Evolutionary conservation across 1,140 invertebrate species (phyloP), one percentile per base, ranked within the genome.

Genomic region (Rhagoletis pomonella): DNA sequence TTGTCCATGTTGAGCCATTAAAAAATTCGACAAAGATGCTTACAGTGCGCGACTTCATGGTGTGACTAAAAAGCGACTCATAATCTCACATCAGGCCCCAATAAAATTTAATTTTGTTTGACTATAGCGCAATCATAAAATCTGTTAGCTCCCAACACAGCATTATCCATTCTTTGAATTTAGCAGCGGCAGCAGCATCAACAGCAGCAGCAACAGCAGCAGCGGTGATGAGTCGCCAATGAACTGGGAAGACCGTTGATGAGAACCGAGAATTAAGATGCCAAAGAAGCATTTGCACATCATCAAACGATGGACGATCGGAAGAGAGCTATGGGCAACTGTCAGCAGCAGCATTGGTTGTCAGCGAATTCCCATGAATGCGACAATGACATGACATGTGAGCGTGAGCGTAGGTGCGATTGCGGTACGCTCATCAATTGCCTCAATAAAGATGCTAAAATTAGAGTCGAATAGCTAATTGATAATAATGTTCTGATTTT

Each of bases 1-100:
- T 81, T 81, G 73, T 73, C 47, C 73, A 81, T 19, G 44, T 73
- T 19, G 73, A 81, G 73, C 14, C 69, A 73, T 73, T 73, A 73
- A 73, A 73, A 73, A 42, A 17, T 19, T 42, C 73, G 14, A 81
- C 73, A 81, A 81, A 50, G 73, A 29, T 55, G 47, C 67, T 9
- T 42, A 73, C 42, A 14, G 67, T 73, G 42, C 29, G 29, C 29
- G 42, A 12, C 17, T 73, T 73, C 67, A 14, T 73, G 42, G 39
- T 73, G 67, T n/a, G 44, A 55, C 73, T 55, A 81, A 50, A 55
- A 55, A 6, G 73, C 73, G 47, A 58, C 73, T 81, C 73, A 81
- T 81, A 81, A 81, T 81, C 73, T 81, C 73, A 81, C 73, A 81
- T 81, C 73, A 81, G 73, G 73, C 73, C 73, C 73, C 73, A 81